Evolutionary conservation across 2,797 vertebrate genomes (phyloP).

Genomic region (Pantherophis alleghaniensis): DNA sequence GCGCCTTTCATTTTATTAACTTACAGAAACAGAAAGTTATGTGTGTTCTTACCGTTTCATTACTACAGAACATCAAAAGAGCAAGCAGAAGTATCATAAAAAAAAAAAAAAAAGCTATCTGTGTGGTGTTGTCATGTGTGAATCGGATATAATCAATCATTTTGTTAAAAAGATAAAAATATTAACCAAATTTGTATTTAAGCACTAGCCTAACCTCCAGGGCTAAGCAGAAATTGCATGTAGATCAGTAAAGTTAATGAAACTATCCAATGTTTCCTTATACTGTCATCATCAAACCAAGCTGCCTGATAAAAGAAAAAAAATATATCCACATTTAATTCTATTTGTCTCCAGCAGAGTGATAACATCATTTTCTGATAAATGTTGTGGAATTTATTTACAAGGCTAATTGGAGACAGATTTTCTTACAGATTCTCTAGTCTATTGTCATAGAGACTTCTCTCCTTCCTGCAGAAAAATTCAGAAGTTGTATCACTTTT

Average conservation of each 20-base stretch:
- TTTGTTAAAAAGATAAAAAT: slow-evolving; percentile 26
- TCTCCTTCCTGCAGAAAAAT: slow-evolving; percentile 14
- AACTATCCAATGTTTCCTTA: neutral
- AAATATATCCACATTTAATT: neutral
- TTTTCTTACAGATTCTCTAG: slow-evolving; percentile 51
- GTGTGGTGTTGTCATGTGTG: slow-evolving; percentile 44
- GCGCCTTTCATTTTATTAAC: slow-evolving; percentile 42
- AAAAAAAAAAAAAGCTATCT: slow-evolving; percentile 60
- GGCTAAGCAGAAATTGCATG: neutral
- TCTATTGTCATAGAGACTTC: neutral
- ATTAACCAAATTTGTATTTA: slow-evolving; percentile 8
- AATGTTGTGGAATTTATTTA: neutral
- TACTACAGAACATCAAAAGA: slow-evolving; percentile 48
- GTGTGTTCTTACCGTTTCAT: slow-evolving; percentile 40
- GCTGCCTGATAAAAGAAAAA: neutral
- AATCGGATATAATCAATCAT: slow-evolving; percentile 34
- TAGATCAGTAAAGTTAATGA: neutral
- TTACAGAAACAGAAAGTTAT: slow-evolving; percentile 45
- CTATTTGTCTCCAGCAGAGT: neutral
- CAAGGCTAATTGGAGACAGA: slow-evolving; percentile 22
- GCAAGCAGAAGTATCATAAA: slow-evolving; percentile 49
- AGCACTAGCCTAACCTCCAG: neutral
- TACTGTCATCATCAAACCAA: neutral
- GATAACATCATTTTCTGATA: neutral
- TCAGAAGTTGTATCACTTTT: slow-evolving; percentile 17